These are phyloP conservation scores for Cephus rjabovi DNA, from an alignment of 2,888 invertebrate genomes.

Conservation along the genomic window DNA sequence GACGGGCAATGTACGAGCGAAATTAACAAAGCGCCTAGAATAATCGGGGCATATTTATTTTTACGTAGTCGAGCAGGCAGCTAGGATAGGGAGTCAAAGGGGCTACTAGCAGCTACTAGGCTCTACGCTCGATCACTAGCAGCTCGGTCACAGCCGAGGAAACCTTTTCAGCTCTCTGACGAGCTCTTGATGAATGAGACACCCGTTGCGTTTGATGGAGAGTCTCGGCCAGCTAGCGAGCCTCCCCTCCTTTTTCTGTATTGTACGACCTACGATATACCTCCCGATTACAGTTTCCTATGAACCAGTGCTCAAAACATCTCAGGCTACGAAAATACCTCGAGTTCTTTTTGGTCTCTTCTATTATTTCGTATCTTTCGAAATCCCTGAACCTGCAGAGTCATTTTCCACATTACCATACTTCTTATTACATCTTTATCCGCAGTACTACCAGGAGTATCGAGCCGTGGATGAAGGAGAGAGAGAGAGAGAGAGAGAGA, in stretches of 20 bases:
- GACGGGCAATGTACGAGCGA: background rate
- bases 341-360: no score
- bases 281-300: constrained; percentile 9
- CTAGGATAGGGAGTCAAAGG: no score
- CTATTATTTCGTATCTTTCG: no score
- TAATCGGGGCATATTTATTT: background rate
- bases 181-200: constrained; percentile 1
- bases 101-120: background rate
- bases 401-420: no score
- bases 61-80: background rate
- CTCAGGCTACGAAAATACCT: constrained; percentile 25
- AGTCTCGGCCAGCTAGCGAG: no score
- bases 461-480: no score
- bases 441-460: no score
- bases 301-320: constrained; percentile 22
- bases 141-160: background rate
- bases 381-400: no score
- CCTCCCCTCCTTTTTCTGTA: no score
- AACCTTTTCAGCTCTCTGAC: constrained; percentile 3
- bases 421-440: no score
- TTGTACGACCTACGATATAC: background rate
- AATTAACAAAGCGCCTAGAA: background rate
- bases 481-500: no score
- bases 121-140: background rate
- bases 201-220: background rate